Base-by-base conservation (phyloP, 53 echinoderm and acorn worm genomes). In the Zoroaster sp. region DNA sequence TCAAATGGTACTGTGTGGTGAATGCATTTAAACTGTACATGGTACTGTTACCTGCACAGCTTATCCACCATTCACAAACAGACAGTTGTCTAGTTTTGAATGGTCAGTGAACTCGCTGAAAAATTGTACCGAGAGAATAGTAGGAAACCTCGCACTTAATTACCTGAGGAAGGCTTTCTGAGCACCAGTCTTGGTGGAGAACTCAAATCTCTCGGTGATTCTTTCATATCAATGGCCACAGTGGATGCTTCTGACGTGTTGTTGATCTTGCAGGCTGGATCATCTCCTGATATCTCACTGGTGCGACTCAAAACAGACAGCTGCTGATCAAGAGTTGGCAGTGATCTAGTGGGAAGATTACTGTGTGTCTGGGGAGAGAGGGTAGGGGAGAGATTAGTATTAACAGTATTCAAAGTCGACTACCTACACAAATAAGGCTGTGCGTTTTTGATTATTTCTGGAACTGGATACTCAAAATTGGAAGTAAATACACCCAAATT, bases 311-410 rank as follows among this genome's bases (percentile, higher is more conserved):
- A 47, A 0, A 70, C 71, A 6, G 85, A 85, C 10, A 85, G 71
- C 85, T 85, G 85, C 51, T 85, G 85, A 37, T 85, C 85, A 2
- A 85, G 51, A 70, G 85, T 85, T n/a, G 85, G 85, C n/a, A n/a
- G n/a, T n/a, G n/a, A n/a, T 59, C 63, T 59, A 11, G 28, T 59
- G 5, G 11, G 63, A 7, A 35, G 20, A 49, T 40, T 42, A 47
- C 71, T 42, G 70, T 71, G 39, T 5, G 47, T 34, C 85, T 71
- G 36, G 5, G 71, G 85, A 47, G 20, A 74, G 15, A 74, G 17
- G 74, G 21, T 39, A 18, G n/a, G 37, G 44, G 40, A 40, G 11
- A 17, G 28, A 23, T 10, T 74, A n/a, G n/a, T n/a, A n/a, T n/a
- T n/a, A n/a, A n/a, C n/a, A n/a, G n/a, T n/a, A n/a, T n/a, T n/a